phyloP scores from a whole-genome alignment of 2,888 invertebrate genomes.

The Epiblema foenella region DNA sequence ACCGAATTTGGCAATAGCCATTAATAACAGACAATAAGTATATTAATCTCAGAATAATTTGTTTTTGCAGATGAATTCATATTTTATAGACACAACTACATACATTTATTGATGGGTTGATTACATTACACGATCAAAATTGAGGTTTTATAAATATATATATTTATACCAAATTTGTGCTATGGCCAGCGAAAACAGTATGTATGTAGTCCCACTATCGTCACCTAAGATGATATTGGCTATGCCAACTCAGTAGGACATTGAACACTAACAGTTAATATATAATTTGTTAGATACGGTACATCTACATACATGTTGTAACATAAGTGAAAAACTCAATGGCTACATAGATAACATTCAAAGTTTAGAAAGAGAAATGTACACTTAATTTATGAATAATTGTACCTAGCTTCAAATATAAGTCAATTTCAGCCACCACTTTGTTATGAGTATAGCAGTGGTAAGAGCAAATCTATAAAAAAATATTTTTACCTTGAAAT shows the following conservation, averaged over 20 bases:
- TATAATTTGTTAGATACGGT: conserved; percentile 16
- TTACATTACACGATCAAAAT: conserved; percentile 27
- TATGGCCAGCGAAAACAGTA: conserved; percentile 28
- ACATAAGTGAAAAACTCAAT: conserved; percentile 21
- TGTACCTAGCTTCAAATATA: conserved; percentile 19
- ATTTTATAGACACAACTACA: conserved; percentile 25
- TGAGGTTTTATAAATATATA: conserved; percentile 14
- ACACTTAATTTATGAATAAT: conserved; percentile 12
- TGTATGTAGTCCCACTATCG: conserved; percentile 12
- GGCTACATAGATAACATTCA: conserved; percentile 15
- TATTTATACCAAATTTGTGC: conserved; percentile 39
- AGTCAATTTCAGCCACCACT: conserved; percentile 10
- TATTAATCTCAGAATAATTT: conserved; percentile 41
- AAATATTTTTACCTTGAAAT: conserved; percentile 28
- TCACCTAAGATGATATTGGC: conserved; percentile 17
- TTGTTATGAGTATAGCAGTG: conserved; percentile 22
- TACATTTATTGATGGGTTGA: conserved; percentile 19
- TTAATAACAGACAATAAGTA: conserved; percentile 37
- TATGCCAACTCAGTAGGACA: conserved; percentile 24
- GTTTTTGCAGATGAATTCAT: conserved; percentile 35
- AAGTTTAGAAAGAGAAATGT: conserved; percentile 21
- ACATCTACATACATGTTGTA: conserved; percentile 16
- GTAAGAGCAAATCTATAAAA: conserved; percentile 34
- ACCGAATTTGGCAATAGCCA: conserved; percentile 42
- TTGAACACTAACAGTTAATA: conserved; percentile 27